Evolutionary conservation across 92 coral and sea anemone species (phyloP).

Genomic region (Paramuricea clavata): DNA sequence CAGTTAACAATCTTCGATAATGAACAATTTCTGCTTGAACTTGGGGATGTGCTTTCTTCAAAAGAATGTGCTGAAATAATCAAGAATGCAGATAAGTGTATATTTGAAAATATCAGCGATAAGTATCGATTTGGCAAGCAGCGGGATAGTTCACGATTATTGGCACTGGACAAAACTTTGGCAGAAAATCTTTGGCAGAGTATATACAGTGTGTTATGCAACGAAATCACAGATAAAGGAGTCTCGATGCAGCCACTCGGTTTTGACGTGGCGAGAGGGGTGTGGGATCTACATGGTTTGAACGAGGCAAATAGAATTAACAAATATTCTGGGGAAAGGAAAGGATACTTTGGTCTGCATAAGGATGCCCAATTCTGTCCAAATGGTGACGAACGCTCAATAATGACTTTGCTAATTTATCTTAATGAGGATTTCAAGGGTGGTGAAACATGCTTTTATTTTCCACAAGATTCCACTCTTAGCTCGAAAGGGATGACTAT

Average conservation of each 20-base stretch:
- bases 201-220: not conserved
- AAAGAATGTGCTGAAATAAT: conserved; percentile 33
- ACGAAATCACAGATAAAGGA: conserved; percentile 8
- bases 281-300: conserved; percentile 44
- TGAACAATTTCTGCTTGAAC: conserved; percentile 22
- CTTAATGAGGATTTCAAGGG: conserved; percentile 31
- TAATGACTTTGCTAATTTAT: conserved; percentile 33
- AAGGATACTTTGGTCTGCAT: conserved; percentile 24
- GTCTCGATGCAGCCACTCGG: conserved; percentile 24
- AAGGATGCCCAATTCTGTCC: conserved; percentile 47
- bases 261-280: conserved; percentile 32
- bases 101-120: conserved; percentile 42
- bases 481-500: conserved; percentile 34
- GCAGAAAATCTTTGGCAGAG: conserved; percentile 8
- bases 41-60: conserved; percentile 12
- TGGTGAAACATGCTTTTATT: conserved; percentile 44
- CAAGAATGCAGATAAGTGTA: conserved; percentile 23
- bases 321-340: conserved; percentile 25
- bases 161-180: conserved; percentile 26
- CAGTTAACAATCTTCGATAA: not conserved
- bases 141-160: conserved; percentile 28
- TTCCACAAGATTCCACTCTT: conserved; percentile 5
- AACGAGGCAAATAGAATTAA: conserved; percentile 35
- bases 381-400: conserved; percentile 40
- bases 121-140: conserved; percentile 41